phyloP scores from a whole-genome alignment of 2,797 vertebrate species.

The Balearica regulorum region DNA sequence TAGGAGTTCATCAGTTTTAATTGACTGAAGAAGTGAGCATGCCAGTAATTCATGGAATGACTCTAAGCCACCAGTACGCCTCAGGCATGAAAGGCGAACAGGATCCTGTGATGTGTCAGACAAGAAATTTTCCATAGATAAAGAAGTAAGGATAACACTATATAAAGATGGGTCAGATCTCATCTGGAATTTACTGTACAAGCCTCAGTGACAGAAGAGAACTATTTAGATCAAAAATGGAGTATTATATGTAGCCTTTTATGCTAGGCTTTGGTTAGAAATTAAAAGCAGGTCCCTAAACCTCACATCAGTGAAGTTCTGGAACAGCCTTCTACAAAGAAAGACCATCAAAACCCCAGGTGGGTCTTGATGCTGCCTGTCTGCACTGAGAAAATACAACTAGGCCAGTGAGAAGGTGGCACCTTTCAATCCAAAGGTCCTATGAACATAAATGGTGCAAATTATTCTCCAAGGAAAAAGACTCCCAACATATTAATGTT shows the following conservation, averaged over 20 bases:
- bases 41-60: background rate
- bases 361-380: background rate
- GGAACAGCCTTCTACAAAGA: background rate
- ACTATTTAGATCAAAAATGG: background rate
- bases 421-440: background rate
- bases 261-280: background rate
- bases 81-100: background rate
- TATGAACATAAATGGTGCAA: background rate
- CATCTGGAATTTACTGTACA: background rate
- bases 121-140: background rate
- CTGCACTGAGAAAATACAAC: background rate
- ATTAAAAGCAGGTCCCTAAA: background rate
- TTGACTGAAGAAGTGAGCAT: background rate
- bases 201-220: background rate
- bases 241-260: background rate
- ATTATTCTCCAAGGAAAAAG: background rate
- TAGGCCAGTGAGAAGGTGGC: background rate
- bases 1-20: conserved; percentile 35
- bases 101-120: background rate
- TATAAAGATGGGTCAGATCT: background rate
- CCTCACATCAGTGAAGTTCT: background rate
- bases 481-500: background rate
- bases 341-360: background rate
- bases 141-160: background rate
- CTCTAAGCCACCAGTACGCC: background rate